Evolutionary conservation across 2,113 vertebrate species (phyloP).

Genomic region (Bothrops jararaca): DNA sequence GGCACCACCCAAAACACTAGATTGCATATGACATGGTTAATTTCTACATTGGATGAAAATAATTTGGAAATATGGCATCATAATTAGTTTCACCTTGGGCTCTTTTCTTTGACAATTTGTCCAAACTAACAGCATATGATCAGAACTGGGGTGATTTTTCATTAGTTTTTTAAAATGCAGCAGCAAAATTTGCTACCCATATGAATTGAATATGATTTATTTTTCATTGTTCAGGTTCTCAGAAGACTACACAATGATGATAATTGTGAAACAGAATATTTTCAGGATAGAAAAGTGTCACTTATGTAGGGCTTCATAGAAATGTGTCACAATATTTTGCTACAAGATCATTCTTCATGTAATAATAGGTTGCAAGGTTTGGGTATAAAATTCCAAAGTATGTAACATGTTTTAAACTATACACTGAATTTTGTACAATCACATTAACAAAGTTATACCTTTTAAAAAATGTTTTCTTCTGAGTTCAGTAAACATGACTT

Average conservation of each 20-base stretch:
- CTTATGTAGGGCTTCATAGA: background rate
- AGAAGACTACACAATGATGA: background rate
- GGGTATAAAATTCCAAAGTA: background rate
- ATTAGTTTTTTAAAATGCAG: background rate
- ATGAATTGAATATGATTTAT: background rate
- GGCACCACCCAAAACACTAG: background rate
- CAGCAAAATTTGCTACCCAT: background rate
- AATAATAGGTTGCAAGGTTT: background rate
- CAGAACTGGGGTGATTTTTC: background rate
- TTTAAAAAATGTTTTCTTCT: background rate
- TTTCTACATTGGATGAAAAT: constrained; percentile 1
- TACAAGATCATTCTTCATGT: background rate
- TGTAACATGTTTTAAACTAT: background rate
- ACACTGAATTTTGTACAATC: background rate
- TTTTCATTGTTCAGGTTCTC: background rate
- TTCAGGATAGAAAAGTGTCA: background rate
- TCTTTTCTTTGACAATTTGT: background rate
- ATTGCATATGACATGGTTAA: background rate
- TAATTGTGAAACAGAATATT: constrained; percentile 1
- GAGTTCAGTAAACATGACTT: background rate
- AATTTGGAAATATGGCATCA: constrained; percentile 5
- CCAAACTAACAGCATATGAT: background rate
- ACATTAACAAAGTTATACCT: background rate
- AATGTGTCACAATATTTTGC: background rate
- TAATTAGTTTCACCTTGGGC: background rate